Base-by-base conservation (phyloP, 92 coral and sea anemone species). In the Phenganax stokvisi region DNA sequence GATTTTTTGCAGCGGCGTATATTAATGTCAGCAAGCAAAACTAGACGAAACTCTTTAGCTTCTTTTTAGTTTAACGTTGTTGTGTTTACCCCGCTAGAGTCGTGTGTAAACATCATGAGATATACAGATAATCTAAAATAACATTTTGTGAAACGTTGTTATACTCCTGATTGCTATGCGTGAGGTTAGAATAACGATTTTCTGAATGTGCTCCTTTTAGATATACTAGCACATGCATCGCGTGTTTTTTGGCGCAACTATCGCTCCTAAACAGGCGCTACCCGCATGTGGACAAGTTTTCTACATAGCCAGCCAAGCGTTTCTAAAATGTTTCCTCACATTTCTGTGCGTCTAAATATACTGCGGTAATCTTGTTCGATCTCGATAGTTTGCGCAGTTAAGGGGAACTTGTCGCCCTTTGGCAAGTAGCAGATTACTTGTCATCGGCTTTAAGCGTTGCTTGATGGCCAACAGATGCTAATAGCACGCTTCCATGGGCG, bases 271-370 rank as follows among this genome's bases (percentile, higher is more conserved):
- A 53, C 47, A 37, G 47, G 47, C 47, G 47, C 47, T 37, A 37
- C 47, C 5, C 47, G 47, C 47, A 68, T 29, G 73, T 37, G 73
- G 73, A 8, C 12, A 28, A 68, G 52, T 68, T 68, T 68, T 68
- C 53, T 68, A 37, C 73, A 17, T 30, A 68, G 25, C 60, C 25
- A 28, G 58, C 55, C n/a, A 31, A n/a, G 51, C 30, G 25, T 13
- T 79, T 28, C 83, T 63, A 73, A 63, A 63, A 79, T 79, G 83
- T 79, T 79, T 79, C 63, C 83, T 79, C 71, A 79, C 73, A 28
- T 61, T 79, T 51, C 74, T 37, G 47, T 13, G 63, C 53, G 83
- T 63, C 83, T 79, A 79, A 79, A 5, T 37, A 79, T 79, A 79
- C 58, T 51, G 57, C 12, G 30, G 58, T 79, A 79, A 79, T 79